Percentiles rank a stretch among this genome's conserved stretches.
Conservation (phyloP, 1,140 invertebrate genomes). For the Drosophila mauritiana region DNA sequence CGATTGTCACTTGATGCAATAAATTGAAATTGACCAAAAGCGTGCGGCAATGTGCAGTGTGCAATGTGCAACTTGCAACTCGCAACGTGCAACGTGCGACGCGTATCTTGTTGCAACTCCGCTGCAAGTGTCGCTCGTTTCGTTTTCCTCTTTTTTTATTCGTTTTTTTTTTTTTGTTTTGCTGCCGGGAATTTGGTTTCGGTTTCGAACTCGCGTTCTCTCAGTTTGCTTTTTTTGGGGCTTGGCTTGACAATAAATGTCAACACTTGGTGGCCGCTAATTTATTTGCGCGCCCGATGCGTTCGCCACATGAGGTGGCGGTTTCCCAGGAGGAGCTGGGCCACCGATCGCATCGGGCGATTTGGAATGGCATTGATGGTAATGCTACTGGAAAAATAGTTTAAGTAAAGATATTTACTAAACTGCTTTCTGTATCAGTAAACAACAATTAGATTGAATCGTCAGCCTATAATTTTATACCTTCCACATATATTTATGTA, state of each 20-base stretch:
- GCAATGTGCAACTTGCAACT: slow-evolving; percentile 24
- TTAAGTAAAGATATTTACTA: too few relatives aligned
- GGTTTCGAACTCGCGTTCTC: slow-evolving; percentile 13
- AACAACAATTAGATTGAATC: too few relatives aligned
- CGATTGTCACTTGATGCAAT: slow-evolving; percentile 61
- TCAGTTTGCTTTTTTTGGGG: slow-evolving; percentile 32
- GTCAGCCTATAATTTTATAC: not conserved
- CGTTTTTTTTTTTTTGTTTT: not conserved
- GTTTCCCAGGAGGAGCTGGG: not conserved
- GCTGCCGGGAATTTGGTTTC: slow-evolving; percentile 34
- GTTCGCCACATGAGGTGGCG: slow-evolving; percentile 26
- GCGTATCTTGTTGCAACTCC: slow-evolving; percentile 51
- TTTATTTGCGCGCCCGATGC: slow-evolving; percentile 51
- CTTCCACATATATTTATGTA: too few relatives aligned
- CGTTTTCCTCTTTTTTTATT: not conserved
- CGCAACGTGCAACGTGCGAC: slow-evolving; percentile 43
- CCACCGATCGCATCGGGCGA: not conserved
- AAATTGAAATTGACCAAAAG: slow-evolving; percentile 66
- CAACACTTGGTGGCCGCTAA: slow-evolving; percentile 59
- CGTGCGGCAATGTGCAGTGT: slow-evolving; percentile 52
- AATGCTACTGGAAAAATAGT: not conserved
- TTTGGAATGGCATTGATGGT: not conserved
- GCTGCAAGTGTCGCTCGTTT: slow-evolving; percentile 47
- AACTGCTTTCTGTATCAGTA: too few relatives aligned
- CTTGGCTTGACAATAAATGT: slow-evolving; percentile 61